phyloP scores from a whole-genome alignment of 1,140 invertebrate species.

The Parasteatoda tepidariorum region DNA sequence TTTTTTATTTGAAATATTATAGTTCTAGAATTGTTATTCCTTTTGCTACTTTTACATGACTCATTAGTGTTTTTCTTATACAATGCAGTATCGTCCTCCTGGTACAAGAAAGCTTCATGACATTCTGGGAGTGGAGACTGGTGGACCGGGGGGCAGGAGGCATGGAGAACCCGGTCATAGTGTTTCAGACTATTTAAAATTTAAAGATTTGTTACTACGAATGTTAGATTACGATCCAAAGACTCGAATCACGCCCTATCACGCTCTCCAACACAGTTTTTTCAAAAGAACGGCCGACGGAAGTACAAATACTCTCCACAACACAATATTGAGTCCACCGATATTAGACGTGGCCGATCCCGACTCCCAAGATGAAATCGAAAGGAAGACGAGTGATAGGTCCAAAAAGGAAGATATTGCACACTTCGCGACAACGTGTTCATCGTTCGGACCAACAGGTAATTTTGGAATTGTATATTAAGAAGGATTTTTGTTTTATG shows the following conservation, averaged over 20 bases:
- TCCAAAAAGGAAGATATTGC: constrained; percentile 35
- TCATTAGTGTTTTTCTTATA: background rate
- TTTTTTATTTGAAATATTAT: too few species aligned
- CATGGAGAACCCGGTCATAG: constrained; percentile 94
- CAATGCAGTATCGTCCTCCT: constrained; percentile 76
- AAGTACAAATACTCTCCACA: constrained; percentile 84
- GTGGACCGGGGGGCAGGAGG: constrained; percentile 91
- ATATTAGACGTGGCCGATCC: constrained; percentile 62
- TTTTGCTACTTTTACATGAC: too few species aligned
- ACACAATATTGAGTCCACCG: constrained; percentile 77
- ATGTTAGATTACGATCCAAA: constrained; percentile 99
- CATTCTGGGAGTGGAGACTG: constrained; percentile 83
- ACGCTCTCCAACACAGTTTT: constrained; percentile 97
- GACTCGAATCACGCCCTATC: constrained; percentile 95
- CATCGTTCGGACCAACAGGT: constrained; percentile 53
- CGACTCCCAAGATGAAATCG: constrained; percentile 33
- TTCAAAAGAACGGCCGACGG: constrained; percentile 93
- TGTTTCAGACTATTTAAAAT: constrained; percentile 97
- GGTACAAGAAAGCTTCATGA: constrained; percentile 71
- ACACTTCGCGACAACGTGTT: constrained; percentile 37
- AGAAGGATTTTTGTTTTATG: too few species aligned
- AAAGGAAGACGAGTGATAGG: constrained; percentile 22
- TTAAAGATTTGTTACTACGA: constrained; percentile 96
- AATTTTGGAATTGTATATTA: background rate
- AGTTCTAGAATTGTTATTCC: too few species aligned